These are phyloP conservation scores for Vicugna pacos DNA, from an alignment of 2,113 vertebrate species.

Conservation along the genomic window DNA sequence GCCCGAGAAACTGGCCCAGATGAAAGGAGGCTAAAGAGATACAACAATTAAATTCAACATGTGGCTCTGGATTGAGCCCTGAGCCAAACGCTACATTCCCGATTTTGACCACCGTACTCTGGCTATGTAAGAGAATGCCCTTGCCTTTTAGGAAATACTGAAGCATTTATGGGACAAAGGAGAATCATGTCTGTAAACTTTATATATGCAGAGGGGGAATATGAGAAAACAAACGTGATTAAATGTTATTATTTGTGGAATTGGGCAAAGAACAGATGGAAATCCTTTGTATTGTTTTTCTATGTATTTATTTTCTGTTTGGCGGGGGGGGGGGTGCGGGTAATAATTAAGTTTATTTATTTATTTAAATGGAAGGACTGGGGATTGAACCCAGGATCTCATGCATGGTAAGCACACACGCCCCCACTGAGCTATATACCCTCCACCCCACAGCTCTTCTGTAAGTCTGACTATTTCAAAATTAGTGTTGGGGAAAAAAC, in stretches of 20 bases:
- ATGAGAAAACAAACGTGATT: background rate
- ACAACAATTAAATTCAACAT: background rate
- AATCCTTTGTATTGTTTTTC: background rate
- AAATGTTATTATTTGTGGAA: slow-evolving; percentile 12
- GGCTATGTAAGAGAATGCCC: background rate
- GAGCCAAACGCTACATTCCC: background rate
- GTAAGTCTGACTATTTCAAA: background rate
- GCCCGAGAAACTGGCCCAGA: background rate
- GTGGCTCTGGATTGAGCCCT: background rate
- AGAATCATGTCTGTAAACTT: background rate
- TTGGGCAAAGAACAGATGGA: background rate
- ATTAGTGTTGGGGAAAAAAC: background rate
- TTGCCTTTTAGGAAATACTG: slow-evolving; percentile 15
- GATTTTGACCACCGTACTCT: background rate
- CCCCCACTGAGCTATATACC: no score
- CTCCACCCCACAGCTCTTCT: background rate
- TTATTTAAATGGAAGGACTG: no score
- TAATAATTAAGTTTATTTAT: no score
- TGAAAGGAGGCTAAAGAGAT: background rate
- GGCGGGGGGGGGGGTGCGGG: no score
- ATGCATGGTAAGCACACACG: no score
- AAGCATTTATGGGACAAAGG: slow-evolving; percentile 6
- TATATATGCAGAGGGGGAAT: background rate
- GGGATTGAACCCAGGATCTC: no score
- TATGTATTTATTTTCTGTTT: no score